Evolutionary conservation across 2,113 vertebrate species (phyloP).

Genomic region (Crotalus viridis): DNA sequence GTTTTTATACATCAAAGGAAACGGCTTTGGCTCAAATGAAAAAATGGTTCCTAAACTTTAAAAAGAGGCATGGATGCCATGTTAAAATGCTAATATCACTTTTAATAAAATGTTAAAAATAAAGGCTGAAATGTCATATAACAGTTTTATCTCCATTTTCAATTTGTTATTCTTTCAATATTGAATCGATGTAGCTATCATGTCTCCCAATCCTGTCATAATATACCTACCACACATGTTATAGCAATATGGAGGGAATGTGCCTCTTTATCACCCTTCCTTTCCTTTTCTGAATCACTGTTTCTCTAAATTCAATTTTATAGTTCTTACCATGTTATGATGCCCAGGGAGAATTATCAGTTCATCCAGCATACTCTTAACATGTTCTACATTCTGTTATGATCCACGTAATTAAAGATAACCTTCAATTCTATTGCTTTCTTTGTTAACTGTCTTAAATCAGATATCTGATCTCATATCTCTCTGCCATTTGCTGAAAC

Average conservation of each 20-base stretch:
- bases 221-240: background rate
- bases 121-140: background rate
- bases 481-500: background rate
- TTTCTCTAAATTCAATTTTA: background rate
- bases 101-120: background rate
- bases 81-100: background rate
- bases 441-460: background rate
- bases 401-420: background rate
- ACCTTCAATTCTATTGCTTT: background rate
- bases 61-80: background rate
- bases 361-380: background rate
- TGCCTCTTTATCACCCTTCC: background rate
- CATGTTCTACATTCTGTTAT: background rate
- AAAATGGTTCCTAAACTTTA: background rate
- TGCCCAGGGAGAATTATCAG: background rate
- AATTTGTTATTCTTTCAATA: background rate
- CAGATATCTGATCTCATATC: background rate
- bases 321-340: background rate
- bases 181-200: background rate
- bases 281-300: background rate
- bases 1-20: background rate
- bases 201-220: background rate
- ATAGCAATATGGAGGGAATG: background rate
- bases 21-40: background rate
- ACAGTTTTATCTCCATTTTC: background rate